These are phyloP conservation scores for Scomber scombrus DNA, from an alignment of 2,113 vertebrate species.

Conservation along the genomic window DNA sequence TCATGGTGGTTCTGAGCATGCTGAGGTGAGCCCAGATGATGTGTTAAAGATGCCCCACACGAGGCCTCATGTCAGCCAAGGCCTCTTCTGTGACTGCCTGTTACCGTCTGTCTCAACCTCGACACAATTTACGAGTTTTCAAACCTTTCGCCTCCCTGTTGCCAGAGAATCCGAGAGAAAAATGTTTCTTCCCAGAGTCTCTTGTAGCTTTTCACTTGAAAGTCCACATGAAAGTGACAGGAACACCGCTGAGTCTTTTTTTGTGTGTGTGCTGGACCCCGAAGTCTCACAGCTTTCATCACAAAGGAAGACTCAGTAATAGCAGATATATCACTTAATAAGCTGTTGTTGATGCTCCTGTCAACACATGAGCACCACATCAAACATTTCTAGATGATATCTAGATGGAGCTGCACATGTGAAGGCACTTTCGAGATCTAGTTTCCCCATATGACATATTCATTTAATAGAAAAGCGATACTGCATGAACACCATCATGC, in stretches of 20 bases:
- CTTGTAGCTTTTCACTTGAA: background rate
- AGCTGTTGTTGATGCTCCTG: background rate
- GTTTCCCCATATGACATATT: too few relatives aligned
- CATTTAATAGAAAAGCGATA: too few relatives aligned
- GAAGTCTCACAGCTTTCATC: background rate
- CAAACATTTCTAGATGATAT: background rate
- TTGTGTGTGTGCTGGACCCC: background rate
- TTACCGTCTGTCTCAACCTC: background rate
- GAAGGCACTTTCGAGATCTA: background rate
- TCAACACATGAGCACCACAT: background rate
- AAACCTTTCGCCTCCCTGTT: too few relatives aligned
- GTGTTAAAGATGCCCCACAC: background rate
- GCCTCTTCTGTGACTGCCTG: background rate
- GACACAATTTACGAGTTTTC: background rate
- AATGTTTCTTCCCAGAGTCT: background rate
- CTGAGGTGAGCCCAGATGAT: slow-evolving; percentile 5
- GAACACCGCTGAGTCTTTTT: background rate
- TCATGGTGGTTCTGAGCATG: background rate
- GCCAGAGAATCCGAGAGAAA: background rate
- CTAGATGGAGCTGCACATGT: too few relatives aligned
- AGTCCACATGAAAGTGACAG: background rate
- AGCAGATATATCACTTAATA: background rate
- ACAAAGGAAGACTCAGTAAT: background rate
- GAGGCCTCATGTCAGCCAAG: background rate
- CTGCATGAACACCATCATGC: background rate